Conservation (phyloP, 1,140 invertebrate genomes). For the Formica selysi region DNA sequence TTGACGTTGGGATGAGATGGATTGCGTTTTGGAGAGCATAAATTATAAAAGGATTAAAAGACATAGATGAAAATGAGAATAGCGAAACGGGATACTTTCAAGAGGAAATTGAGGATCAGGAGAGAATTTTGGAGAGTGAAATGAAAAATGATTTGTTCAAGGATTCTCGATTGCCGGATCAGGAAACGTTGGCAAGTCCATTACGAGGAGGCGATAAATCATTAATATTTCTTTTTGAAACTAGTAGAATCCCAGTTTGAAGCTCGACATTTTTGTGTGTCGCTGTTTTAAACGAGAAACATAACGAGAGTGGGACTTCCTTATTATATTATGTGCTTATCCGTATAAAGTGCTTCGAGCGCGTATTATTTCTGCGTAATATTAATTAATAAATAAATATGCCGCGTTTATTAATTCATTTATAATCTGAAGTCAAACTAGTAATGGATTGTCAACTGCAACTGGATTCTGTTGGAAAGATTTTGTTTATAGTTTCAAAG, state of each 20-base stretch:
- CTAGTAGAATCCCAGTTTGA: conserved; percentile 54
- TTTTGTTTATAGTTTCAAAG: conserved; percentile 47
- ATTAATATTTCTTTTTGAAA: conserved; percentile 66
- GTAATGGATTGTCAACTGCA: conserved; percentile 73
- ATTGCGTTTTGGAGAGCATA: conserved; percentile 82
- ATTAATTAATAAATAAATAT: conserved; percentile 27
- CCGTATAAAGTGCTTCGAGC: conserved; percentile 63
- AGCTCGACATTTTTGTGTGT: conserved; percentile 60
- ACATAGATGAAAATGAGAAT: conserved; percentile 75
- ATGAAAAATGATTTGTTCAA: conserved; percentile 74
- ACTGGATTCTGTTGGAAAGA: conserved; percentile 55
- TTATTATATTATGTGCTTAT: conserved; percentile 60
- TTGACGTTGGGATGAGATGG: conserved; percentile 80
- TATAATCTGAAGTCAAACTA: conserved; percentile 63
- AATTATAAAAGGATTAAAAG: conserved; percentile 78
- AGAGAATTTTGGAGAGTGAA: conserved; percentile 70
- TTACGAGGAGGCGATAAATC: conserved; percentile 77
- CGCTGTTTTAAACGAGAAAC: conserved; percentile 48
- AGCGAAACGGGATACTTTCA: conserved; percentile 77
- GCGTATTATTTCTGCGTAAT: conserved; percentile 33
- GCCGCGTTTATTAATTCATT: conserved; percentile 52
- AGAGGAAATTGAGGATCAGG: conserved; percentile 80
- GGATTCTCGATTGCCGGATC: conserved; percentile 79
- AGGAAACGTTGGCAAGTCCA: conserved; percentile 79
- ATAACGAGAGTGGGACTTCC: conserved; percentile 49